These are phyloP conservation scores for Meghimatium bilineatum DNA, from an alignment of 2,888 invertebrate species.

Conservation along the genomic window DNA sequence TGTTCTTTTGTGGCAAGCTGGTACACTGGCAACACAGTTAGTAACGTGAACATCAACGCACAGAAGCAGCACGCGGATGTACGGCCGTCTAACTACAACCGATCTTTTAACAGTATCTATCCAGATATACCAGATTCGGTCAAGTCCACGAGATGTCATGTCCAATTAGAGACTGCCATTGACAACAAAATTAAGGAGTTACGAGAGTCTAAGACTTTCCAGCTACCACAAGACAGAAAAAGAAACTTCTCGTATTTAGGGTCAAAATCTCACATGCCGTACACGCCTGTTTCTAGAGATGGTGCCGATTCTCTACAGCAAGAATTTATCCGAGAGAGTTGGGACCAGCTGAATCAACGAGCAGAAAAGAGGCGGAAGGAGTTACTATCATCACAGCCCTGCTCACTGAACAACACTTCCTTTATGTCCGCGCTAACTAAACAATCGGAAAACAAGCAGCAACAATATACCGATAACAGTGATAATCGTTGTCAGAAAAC, in stretches of 20 bases:
- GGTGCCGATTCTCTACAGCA: background rate
- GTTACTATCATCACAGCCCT: background rate
- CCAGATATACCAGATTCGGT: background rate
- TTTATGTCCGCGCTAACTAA: background rate
- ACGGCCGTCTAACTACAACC: background rate
- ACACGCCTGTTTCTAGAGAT: background rate
- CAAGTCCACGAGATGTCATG: background rate
- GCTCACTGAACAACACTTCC: background rate
- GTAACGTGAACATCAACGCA: constrained; percentile 7
- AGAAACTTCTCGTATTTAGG: background rate
- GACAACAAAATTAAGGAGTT: constrained; percentile 23
- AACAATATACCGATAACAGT: background rate
- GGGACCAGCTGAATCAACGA: constrained; percentile 8
- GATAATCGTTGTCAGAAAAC: background rate
- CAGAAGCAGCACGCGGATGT: background rate
- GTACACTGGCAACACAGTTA: background rate
- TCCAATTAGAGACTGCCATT: constrained; percentile 23
- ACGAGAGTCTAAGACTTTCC: background rate
- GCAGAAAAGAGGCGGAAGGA: background rate
- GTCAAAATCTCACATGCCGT: background rate
- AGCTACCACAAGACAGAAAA: background rate
- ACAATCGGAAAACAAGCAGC: too few relatives aligned
- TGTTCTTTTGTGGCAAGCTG: background rate
- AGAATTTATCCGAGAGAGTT: constrained; percentile 23
- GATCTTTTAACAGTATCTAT: background rate